A percentile compares a stretch with the other conserved stretches of the same genome.
Conservation (phyloP, 1,140 invertebrate genomes). For the Cotesia vestalis region DNA sequence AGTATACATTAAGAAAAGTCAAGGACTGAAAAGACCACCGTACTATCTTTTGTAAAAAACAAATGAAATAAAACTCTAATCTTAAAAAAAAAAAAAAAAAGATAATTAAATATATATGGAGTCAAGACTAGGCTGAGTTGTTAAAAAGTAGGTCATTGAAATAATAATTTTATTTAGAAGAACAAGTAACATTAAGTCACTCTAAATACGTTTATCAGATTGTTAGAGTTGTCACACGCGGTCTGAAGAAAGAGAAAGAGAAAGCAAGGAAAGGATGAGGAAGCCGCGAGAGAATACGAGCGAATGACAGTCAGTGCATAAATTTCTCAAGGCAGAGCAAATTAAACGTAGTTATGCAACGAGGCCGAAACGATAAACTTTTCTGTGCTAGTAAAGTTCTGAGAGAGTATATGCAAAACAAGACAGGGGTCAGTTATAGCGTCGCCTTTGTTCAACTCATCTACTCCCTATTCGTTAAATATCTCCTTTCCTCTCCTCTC, state of each 20-base stretch:
- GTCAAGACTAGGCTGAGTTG: background rate
- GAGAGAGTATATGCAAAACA: background rate
- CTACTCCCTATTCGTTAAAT: background rate
- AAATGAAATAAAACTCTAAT: background rate
- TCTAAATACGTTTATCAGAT: background rate
- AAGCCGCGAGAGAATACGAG: conserved; percentile 34
- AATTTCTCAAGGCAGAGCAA: conserved; percentile 47
- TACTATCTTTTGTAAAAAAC: background rate
- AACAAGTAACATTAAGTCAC: conserved; percentile 2
- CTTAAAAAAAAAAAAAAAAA: background rate
- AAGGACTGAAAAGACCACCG: conserved; percentile 8
- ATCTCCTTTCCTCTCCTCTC: background rate
- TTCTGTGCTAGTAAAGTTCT: conserved; percentile 24
- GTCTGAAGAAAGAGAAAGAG: conserved; percentile 7
- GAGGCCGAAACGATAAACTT: conserved; percentile 54
- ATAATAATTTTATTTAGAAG: conserved; percentile 15
- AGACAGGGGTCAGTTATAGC: no score
- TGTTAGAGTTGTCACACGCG: conserved; percentile 7
- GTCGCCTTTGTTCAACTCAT: no score
- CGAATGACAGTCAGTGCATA: conserved; percentile 45
- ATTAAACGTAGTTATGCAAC: conserved; percentile 53
- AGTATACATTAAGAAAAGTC: background rate
- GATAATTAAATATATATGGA: background rate
- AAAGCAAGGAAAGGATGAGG: background rate
- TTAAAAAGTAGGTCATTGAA: conserved; percentile 6